A percentile compares a stretch with the other conserved stretches of the same genome.
Conservation (phyloP, 2,888 invertebrate species). For the Tetrapedia diversipes region DNA sequence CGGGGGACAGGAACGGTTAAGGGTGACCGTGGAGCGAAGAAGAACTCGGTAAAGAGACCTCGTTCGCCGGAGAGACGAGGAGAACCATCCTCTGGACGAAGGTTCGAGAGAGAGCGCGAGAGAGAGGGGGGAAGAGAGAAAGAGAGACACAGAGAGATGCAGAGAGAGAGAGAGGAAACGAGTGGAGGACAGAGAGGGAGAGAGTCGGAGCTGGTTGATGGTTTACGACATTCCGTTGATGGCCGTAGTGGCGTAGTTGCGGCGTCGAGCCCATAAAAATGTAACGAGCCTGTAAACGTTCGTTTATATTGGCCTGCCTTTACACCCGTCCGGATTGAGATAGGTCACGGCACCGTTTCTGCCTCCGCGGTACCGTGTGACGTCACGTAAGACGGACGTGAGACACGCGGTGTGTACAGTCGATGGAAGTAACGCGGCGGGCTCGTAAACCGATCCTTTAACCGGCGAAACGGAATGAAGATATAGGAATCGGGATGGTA, state of each 20-base stretch:
- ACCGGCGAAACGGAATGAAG: too few relatives aligned
- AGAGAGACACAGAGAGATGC: conserved; percentile 39
- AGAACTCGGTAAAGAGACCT: conserved; percentile 32
- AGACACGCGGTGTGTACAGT: conserved; percentile 37
- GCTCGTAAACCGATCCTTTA: too few relatives aligned
- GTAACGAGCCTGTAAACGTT: conserved; percentile 83
- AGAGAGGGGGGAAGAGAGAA: conserved; percentile 31
- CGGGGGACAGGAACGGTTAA: conserved; percentile 34
- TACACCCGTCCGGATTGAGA: conserved; percentile 80
- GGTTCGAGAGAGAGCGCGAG: conserved; percentile 23
- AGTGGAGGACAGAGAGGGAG: conserved; percentile 47
- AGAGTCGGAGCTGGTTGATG: conserved; percentile 76
- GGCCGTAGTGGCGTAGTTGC: conserved; percentile 79
- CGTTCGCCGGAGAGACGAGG: conserved; percentile 42
- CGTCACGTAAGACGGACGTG: conserved; percentile 69
- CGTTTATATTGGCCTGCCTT: conserved; percentile 82
- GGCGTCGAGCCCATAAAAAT: conserved; percentile 83
- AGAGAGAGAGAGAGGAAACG: conserved; percentile 61
- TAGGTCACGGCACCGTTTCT: conserved; percentile 76
- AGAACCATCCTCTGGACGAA: neutral
- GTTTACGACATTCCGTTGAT: conserved; percentile 82
- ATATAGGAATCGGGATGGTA: too few relatives aligned
- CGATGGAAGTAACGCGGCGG: too few relatives aligned
- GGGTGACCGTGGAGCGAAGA: conserved; percentile 62
- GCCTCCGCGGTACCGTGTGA: conserved; percentile 72